Evolutionary conservation across 2,797 vertebrate species (phyloP).

Genomic region (Phalanger gymnotis): DNA sequence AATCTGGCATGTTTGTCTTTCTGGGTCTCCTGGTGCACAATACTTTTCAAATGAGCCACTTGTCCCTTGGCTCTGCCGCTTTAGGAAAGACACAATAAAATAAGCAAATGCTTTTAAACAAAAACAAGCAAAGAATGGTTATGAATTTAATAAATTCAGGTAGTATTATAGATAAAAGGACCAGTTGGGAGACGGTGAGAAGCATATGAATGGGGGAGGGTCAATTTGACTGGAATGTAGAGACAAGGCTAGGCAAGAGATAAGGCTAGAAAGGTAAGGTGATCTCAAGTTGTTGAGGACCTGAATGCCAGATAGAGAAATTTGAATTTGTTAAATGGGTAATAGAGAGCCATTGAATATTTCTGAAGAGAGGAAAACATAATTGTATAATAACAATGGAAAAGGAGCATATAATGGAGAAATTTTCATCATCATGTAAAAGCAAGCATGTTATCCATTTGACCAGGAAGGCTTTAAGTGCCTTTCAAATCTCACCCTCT

Average conservation of each 20-base stretch:
- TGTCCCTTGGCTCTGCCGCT: not conserved
- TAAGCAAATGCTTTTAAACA: not conserved
- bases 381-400: not conserved
- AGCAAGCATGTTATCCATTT: slow-evolving; percentile 26
- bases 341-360: not conserved
- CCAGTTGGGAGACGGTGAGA: not conserved
- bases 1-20: not conserved
- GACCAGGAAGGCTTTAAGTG: not conserved
- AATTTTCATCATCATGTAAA: not conserved
- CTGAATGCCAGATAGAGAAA: not conserved
- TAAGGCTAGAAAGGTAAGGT: not conserved
- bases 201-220: not conserved
- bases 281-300: not conserved
- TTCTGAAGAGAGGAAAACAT: not conserved
- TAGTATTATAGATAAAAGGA: not conserved
- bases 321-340: not conserved
- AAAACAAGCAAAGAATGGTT: not conserved
- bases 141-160: not conserved
- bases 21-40: no score
- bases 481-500: not conserved
- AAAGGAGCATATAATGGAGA: not conserved
- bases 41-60: not conserved
- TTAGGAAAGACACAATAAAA: not conserved
- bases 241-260: not conserved
- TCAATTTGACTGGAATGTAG: not conserved